Conservation (phyloP, 2,113 vertebrate species). For the Etheostoma cragini region DNA sequence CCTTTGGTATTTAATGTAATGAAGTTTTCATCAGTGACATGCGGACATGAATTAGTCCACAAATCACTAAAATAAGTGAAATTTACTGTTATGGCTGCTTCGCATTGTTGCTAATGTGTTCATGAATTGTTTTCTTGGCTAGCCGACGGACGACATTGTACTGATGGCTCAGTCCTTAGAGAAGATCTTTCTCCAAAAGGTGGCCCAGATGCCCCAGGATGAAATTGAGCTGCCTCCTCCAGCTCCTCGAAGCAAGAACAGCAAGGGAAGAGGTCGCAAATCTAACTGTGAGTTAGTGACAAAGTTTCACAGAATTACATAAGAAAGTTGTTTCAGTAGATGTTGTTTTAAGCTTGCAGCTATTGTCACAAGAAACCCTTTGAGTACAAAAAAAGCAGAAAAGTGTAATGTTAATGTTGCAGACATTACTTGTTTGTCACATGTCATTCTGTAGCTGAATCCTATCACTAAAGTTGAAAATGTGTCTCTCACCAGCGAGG, state of each 20-base stretch:
- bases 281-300: conserved; percentile 76
- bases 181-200: conserved; percentile 95
- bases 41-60: not conserved
- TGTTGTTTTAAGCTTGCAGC: not conserved
- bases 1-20: not conserved
- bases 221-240: conserved; percentile 91
- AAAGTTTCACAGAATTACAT: not conserved
- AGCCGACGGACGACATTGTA: conserved; percentile 96
- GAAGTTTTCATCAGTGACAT: not conserved
- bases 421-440: not conserved
- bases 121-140: not conserved
- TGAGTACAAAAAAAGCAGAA: not conserved
- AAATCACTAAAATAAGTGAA: not conserved
- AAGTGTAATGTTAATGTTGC: not conserved
- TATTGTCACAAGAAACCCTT: not conserved
- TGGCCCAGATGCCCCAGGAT: conserved; percentile 93
- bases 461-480: not conserved
- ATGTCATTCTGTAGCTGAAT: not conserved
- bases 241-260: conserved; percentile 87
- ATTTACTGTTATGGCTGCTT: not conserved
- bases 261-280: conserved; percentile 88
- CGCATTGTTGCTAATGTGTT: not conserved
- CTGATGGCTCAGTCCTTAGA: conserved; percentile 96
- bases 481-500: conserved; percentile 63
- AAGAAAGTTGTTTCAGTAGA: not conserved